Conservation (phyloP, 2,888 invertebrate genomes). For the Caradrina kadenii region DNA sequence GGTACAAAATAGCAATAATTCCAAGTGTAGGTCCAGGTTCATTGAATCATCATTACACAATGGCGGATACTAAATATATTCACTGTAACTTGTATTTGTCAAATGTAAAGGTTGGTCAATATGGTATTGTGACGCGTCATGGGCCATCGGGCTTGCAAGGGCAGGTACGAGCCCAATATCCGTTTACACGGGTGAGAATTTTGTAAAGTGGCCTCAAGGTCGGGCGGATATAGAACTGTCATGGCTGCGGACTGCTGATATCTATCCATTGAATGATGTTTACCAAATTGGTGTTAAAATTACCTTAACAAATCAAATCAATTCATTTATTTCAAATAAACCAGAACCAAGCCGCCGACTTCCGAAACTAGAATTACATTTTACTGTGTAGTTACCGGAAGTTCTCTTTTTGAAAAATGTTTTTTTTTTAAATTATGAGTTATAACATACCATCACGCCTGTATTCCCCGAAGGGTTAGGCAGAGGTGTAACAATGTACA, state of each 20-base stretch:
- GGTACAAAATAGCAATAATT: not conserved
- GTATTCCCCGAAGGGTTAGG: too few species aligned
- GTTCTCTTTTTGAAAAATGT: too few species aligned
- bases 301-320: not conserved
- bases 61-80: constrained; percentile 21
- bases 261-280: constrained; percentile 13
- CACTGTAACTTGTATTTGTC: constrained; percentile 24
- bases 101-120: constrained; percentile 34
- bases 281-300: not conserved
- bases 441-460: too few species aligned
- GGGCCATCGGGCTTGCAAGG: constrained; percentile 56
- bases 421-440: too few species aligned
- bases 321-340: too few species aligned
- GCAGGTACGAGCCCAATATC: constrained; percentile 56
- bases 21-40: not conserved
- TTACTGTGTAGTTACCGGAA: too few species aligned
- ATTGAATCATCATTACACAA: constrained; percentile 6
- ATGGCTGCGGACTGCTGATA: constrained; percentile 12
- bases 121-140: constrained; percentile 52
- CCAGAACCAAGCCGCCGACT: too few species aligned
- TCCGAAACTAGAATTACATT: too few species aligned
- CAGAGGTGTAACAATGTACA: too few species aligned
- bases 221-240: constrained; percentile 19
- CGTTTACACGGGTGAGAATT: constrained; percentile 48
- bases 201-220: constrained; percentile 55